These are phyloP conservation scores for Cyprinodon diabolis DNA, from an alignment of 2,797 vertebrate genomes.

Conservation along the genomic window DNA sequence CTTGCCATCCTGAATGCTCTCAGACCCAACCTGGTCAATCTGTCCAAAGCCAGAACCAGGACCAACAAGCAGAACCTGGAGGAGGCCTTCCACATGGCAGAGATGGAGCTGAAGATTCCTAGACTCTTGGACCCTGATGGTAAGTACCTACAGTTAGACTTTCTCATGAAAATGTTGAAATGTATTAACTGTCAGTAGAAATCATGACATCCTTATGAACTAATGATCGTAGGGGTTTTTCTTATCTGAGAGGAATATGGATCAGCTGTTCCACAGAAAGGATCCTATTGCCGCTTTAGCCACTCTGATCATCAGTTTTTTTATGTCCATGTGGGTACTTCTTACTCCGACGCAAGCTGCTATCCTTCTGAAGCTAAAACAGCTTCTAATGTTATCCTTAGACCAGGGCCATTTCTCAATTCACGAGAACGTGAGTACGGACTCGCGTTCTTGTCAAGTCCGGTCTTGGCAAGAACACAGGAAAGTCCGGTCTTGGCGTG, in stretches of 20 bases:
- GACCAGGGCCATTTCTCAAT: background rate
- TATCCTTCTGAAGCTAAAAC: background rate
- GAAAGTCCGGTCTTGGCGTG: no score
- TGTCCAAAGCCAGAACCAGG: slow-evolving; percentile 82
- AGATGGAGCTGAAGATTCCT: slow-evolving; percentile 89
- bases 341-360: background rate
- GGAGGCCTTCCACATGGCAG: slow-evolving; percentile 89
- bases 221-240: background rate
- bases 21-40: slow-evolving; percentile 86
- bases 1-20: slow-evolving; percentile 89
- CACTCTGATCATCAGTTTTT: background rate
- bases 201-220: background rate
- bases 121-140: slow-evolving; percentile 91
- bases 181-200: background rate
- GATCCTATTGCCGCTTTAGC: background rate
- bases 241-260: background rate
- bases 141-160: slow-evolving; percentile 39
- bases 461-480: no score
- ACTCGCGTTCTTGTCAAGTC: no score
- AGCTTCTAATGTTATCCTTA: background rate
- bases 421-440: no score
- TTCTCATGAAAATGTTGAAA: background rate
- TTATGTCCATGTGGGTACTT: background rate
- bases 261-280: background rate
- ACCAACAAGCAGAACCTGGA: slow-evolving; percentile 92